Conservation (phyloP, 2,797 vertebrate species). For the Thaleichthys pacificus region DNA sequence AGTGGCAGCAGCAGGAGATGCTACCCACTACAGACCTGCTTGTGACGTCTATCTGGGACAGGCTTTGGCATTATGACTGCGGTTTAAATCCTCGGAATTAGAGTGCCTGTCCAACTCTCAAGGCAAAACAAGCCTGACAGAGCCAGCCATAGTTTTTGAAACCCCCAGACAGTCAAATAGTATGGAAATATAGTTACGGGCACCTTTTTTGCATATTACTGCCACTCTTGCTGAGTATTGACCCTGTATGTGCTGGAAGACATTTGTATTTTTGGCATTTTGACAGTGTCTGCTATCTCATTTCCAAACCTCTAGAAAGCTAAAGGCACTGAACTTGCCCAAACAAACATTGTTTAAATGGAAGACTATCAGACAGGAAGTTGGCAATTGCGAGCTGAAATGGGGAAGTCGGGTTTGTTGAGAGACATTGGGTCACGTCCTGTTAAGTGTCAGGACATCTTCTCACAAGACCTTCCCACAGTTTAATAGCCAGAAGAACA, state of each 20-base stretch:
- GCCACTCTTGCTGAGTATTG: not conserved
- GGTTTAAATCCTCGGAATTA: not conserved
- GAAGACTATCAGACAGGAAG: conserved; percentile 51
- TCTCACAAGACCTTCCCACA: conserved; percentile 34
- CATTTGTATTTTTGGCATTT: not conserved
- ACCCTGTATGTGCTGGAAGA: not conserved
- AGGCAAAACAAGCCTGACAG: conserved; percentile 18
- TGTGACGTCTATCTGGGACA: not conserved
- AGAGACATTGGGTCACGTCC: conserved; percentile 49
- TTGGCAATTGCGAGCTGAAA: conserved; percentile 33
- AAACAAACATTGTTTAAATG: conserved; percentile 37
- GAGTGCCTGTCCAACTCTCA: conserved; percentile 3
- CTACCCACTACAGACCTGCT: not conserved
- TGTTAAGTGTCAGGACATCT: conserved; percentile 28
- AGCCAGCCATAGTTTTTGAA: conserved; percentile 28
- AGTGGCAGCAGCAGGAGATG: conserved; percentile 22
- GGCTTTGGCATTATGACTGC: not conserved
- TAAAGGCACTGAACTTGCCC: conserved; percentile 7
- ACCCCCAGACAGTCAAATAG: conserved; percentile 41
- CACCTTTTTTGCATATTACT: conserved; percentile 26
- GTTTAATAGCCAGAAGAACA: conserved; percentile 34
- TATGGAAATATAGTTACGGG: conserved; percentile 29
- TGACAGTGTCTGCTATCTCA: conserved; percentile 24
- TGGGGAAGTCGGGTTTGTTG: conserved; percentile 30
- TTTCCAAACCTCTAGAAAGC: conserved; percentile 38